phyloP scores from a whole-genome alignment of 2,888 invertebrate genomes.

The Plusia festucae region DNA sequence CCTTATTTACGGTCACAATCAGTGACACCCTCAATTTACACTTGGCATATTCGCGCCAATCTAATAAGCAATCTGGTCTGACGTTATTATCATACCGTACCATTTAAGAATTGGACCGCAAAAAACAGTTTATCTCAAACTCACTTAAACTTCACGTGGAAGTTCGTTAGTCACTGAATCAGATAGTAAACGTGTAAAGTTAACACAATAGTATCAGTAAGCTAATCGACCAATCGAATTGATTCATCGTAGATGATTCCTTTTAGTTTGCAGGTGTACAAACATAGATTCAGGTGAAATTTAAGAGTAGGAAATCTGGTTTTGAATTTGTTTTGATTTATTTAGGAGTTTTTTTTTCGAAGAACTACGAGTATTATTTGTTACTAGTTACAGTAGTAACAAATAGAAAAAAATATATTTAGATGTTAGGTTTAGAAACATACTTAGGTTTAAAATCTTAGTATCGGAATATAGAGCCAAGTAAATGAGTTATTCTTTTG shows the following conservation, averaged over 20 bases:
- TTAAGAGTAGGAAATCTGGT: neutral
- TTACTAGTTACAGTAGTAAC: too few species aligned
- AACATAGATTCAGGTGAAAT: neutral
- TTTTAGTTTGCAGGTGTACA: constrained; percentile 2
- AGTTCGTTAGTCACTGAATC: constrained; percentile 3
- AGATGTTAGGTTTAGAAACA: too few species aligned
- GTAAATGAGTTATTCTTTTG: too few species aligned
- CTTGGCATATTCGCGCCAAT: neutral
- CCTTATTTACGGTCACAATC: neutral
- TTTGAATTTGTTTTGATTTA: neutral
- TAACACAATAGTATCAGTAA: neutral
- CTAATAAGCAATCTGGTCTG: neutral
- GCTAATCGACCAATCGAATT: neutral
- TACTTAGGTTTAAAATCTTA: too few species aligned
- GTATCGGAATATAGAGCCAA: too few species aligned
- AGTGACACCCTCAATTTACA: neutral
- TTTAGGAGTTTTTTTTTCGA: too few species aligned
- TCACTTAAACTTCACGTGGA: neutral
- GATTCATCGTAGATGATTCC: neutral
- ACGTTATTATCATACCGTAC: neutral
- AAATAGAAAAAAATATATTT: too few species aligned
- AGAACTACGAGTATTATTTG: too few species aligned
- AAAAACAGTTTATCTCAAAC: constrained; percentile 1
- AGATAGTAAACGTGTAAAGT: neutral
- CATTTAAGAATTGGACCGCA: neutral